Evolutionary conservation across 1,140 invertebrate species (phyloP).

Genomic region (Anagrus nilaparvatae): DNA sequence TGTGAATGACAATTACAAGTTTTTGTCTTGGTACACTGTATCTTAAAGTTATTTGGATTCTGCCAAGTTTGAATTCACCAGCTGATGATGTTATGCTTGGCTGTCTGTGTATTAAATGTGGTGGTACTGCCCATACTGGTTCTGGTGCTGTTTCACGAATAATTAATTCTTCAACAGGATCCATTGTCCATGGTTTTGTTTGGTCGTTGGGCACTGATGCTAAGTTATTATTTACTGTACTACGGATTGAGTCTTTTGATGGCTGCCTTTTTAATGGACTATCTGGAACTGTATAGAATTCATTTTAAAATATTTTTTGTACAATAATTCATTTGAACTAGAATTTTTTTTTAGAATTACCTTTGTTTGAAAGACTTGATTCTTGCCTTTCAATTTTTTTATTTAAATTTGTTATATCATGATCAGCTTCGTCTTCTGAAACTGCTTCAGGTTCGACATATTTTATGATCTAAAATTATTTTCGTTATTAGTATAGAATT

Average conservation of each 20-base stretch:
- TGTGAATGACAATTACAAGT: conserved; percentile 74
- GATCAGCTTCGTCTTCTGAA: conserved; percentile 33
- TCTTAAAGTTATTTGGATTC: conserved; percentile 75
- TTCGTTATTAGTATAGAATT: background rate
- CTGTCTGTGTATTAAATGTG: conserved; percentile 30
- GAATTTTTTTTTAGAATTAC: conserved; percentile 18
- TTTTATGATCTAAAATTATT: conserved; percentile 31
- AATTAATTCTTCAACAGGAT: conserved; percentile 30
- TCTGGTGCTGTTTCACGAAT: conserved; percentile 13
- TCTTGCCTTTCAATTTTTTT: conserved; percentile 35
- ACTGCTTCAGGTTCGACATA: conserved; percentile 29
- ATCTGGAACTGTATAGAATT: conserved; percentile 22
- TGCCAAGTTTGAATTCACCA: conserved; percentile 60
- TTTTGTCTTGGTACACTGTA: conserved; percentile 75
- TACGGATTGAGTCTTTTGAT: conserved; percentile 36
- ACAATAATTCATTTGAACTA: background rate
- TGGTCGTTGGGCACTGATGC: conserved; percentile 18
- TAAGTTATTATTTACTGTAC: conserved; percentile 33
- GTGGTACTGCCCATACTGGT: conserved; percentile 21
- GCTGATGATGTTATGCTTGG: conserved; percentile 47
- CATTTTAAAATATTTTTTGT: background rate
- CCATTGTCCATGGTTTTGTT: conserved; percentile 16
- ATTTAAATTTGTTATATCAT: conserved; percentile 30
- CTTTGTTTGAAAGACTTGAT: conserved; percentile 28
- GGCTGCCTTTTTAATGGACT: conserved; percentile 33